Evolutionary conservation across 2,797 vertebrate species (phyloP).

Genomic region (Propithecus deckenii): DNA sequence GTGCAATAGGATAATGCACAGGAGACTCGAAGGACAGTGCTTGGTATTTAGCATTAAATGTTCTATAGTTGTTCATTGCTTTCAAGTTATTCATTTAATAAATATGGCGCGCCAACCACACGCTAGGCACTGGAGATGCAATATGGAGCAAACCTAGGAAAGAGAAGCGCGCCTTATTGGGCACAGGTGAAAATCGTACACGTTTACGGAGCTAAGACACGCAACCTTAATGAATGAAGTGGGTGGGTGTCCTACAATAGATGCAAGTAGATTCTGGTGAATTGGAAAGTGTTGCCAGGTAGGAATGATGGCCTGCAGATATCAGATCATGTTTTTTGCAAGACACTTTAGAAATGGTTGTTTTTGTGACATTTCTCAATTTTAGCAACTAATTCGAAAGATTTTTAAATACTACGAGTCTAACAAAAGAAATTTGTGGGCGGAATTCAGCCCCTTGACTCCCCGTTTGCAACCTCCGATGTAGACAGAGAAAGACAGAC

Average conservation of each 20-base stretch:
- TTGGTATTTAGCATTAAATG: neutral
- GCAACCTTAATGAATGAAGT: neutral
- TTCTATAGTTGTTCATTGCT: neutral
- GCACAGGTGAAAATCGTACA: neutral
- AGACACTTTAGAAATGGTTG: constrained; percentile 4
- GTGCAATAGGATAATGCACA: neutral
- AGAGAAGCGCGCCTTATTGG: neutral
- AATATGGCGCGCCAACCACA: neutral
- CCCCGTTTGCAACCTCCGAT: neutral
- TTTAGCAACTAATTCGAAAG: neutral
- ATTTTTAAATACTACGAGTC: neutral
- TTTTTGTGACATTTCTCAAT: constrained; percentile 14
- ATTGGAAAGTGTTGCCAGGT: neutral
- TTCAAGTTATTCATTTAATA: neutral
- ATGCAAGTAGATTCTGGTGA: neutral
- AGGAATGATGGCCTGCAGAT: neutral
- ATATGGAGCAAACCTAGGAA: neutral
- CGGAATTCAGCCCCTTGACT: neutral
- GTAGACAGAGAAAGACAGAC: neutral
- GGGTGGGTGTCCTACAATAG: neutral
- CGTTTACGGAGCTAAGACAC: neutral
- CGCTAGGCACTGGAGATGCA: neutral
- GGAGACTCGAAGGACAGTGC: neutral
- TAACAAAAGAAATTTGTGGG: neutral
- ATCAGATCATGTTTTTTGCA: neutral